A percentile compares a stretch with the other conserved stretches of the same genome.
Evolutionary conservation across 2,113 vertebrate genomes (phyloP).

Genomic region (Helogale parvula): DNA sequence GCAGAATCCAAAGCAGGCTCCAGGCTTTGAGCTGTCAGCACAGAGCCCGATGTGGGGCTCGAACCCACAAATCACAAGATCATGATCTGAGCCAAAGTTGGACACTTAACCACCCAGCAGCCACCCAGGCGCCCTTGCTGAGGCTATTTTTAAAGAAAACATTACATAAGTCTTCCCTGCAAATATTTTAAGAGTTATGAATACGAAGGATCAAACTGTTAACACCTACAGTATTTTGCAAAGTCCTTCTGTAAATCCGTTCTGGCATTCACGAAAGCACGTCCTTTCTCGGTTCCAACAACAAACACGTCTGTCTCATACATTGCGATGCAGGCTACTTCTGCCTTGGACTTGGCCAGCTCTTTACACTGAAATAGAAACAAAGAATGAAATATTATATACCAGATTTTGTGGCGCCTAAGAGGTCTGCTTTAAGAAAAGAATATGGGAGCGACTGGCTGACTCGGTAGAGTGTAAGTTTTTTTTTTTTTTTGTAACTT

Average conservation of each 20-base stretch:
- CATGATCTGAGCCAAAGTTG: too few species aligned
- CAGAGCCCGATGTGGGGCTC: too few species aligned
- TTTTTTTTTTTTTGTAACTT: too few species aligned
- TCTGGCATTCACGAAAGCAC: conserved; percentile 84
- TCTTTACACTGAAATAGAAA: conserved; percentile 86
- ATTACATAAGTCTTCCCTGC: neutral
- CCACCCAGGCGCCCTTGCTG: neutral
- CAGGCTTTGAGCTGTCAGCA: too few species aligned
- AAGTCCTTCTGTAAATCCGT: conserved; percentile 89
- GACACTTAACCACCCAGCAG: too few species aligned
- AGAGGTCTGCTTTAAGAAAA: neutral
- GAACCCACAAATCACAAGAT: too few species aligned
- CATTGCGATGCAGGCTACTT: conserved; percentile 88
- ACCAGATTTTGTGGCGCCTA: neutral
- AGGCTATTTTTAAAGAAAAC: neutral
- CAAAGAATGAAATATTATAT: neutral
- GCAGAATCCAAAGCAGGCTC: too few species aligned
- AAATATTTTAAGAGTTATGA: neutral
- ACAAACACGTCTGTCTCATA: conserved; percentile 87
- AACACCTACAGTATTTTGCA: conserved; percentile 87
- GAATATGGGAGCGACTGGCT: neutral
- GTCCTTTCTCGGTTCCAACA: conserved; percentile 88
- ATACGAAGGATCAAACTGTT: neutral
- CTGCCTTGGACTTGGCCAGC: conserved; percentile 88
- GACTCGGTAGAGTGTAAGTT: neutral